Conservation (phyloP, 1,140 invertebrate genomes). For the Drosophila littoralis region DNA sequence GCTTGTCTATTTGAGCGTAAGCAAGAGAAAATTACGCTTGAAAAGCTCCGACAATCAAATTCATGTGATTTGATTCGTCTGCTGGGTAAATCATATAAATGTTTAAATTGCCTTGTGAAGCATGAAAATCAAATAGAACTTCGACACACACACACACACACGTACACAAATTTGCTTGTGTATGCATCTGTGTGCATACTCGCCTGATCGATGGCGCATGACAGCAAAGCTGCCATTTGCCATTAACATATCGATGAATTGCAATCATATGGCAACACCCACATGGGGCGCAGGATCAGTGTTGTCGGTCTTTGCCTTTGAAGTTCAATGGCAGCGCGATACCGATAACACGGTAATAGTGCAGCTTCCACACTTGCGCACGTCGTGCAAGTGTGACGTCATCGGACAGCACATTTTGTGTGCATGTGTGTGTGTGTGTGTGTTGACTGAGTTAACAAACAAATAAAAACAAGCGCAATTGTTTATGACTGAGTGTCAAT, state of each 20-base stretch:
- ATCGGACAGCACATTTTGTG: background rate
- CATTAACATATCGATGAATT: constrained; percentile 15
- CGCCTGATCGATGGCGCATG: constrained; percentile 52
- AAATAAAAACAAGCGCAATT: constrained; percentile 13
- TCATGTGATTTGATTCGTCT: constrained; percentile 21
- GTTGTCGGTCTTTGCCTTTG: constrained; percentile 1
- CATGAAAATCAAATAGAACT: constrained; percentile 47
- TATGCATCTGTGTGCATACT: constrained; percentile 6
- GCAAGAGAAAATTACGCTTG: constrained; percentile 21
- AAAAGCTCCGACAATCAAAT: constrained; percentile 24
- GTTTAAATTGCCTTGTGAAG: constrained; percentile 52
- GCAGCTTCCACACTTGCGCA: constrained; percentile 16
- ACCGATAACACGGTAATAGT: constrained; percentile 14
- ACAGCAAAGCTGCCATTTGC: constrained; percentile 17
- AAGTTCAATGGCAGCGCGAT: constrained; percentile 44
- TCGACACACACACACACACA: constrained; percentile 20
- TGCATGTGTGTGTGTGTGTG: constrained; percentile 2
- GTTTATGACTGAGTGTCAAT: constrained; percentile 5
- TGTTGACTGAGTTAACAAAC: constrained; percentile 11
- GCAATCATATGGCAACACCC: constrained; percentile 7
- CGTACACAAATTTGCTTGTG: background rate
- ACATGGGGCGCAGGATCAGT: background rate
- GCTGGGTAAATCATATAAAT: constrained; percentile 30
- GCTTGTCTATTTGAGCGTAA: constrained; percentile 1
- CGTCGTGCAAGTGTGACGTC: constrained; percentile 5